Evolutionary conservation across 2,888 invertebrate genomes (phyloP), one percentile per base, ranked within the genome.

Genomic region (Hanleya hanleyi): DNA sequence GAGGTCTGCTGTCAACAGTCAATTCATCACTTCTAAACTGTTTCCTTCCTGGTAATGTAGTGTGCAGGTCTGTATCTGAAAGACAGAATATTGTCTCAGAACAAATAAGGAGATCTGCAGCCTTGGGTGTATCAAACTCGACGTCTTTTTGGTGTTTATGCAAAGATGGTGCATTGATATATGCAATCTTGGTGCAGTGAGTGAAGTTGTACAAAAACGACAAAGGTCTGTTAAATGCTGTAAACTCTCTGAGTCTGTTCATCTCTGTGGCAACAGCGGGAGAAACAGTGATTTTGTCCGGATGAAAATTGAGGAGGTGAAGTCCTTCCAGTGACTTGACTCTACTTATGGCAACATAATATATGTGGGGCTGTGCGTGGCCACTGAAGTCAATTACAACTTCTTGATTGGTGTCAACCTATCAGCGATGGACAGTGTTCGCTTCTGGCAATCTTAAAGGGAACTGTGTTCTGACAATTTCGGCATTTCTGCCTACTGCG

Each of bases 371-470:
- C 1, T 26, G 7, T 7, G 12, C 9, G 7, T 22, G 9, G 64
- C 29, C 50, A 41, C 69, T 67, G 7, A 75, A 33, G 36, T 76
- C 74, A 12, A 70, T 65, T 32, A 76, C 74, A n/a, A 62, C 66
- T 4, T 35, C 61, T 12, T 64, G 9, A 2, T 69, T 18, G 38
- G 75, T 75, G 32, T 67, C 64, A 36, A 75, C 77, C 35, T 77
- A 75, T n/a, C 73, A 37, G 41, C 75, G 71, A 32, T 73, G 71
- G 22, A 75, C 38, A n/a, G 68, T 73, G 68, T 71, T 77, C 4
- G 73, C 75, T 12, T 49, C 65, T 37, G 73, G 50, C 32, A 64
- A 65, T 62, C 71, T 66, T 18, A 75, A 50, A 22, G 75, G 75
- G 51, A 69, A 77, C 65, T 75, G 75, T 37, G 62, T 66, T 61